Conservation (phyloP, 2,797 vertebrate species). For the Mus spretus region DNA sequence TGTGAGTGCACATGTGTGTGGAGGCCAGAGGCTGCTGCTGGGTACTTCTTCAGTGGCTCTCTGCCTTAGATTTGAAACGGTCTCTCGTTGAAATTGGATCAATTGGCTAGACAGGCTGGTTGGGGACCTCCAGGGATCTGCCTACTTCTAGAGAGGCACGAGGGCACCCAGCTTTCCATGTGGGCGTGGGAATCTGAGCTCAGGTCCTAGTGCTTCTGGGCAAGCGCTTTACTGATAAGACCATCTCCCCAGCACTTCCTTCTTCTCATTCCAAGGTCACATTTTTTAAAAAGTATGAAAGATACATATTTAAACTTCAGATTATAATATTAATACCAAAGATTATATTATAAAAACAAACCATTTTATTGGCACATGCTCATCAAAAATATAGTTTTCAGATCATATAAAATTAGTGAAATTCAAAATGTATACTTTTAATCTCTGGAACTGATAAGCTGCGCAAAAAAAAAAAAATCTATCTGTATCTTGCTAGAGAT, state of each 20-base stretch:
- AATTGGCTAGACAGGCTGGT: too few relatives aligned
- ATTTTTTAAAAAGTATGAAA: not conserved
- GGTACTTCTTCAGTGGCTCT: not conserved
- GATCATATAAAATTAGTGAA: not conserved
- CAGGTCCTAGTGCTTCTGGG: not conserved
- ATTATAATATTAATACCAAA: not conserved
- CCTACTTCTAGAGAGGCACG: not conserved
- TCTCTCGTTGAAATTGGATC: not conserved
- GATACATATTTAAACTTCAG: not conserved
- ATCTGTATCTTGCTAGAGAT: not conserved
- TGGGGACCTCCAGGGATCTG: not conserved
- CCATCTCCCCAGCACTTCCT: not conserved
- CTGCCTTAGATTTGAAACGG: not conserved
- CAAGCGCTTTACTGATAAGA: not conserved
- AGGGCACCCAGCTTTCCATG: not conserved
- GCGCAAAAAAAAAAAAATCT: not conserved
- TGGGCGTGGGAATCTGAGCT: not conserved
- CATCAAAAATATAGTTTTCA: conserved; percentile 12
- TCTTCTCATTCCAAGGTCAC: not conserved
- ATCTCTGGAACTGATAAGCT: conserved; percentile 10
- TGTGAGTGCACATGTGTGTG: not conserved
- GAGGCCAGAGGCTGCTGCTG: not conserved
- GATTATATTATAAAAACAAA: not conserved
- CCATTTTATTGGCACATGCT: not conserved
- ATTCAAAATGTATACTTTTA: not conserved